A percentile compares a stretch with the other conserved stretches of the same genome.
Conservation (phyloP, 1,140 invertebrate genomes). For the Arctopsyche grandis region DNA sequence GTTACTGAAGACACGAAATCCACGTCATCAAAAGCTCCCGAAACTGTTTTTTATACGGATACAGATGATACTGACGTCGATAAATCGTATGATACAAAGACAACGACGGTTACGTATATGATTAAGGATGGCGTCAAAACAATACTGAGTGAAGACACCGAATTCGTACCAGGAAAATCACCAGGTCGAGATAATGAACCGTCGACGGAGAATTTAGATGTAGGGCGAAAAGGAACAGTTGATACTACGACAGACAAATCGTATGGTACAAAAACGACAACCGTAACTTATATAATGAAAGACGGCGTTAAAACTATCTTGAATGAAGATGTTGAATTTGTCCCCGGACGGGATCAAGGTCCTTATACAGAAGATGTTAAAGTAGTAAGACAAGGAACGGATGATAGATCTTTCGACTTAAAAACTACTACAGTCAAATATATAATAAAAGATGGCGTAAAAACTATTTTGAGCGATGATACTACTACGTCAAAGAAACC, state of each 20-base stretch:
- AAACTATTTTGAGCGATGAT: slow-evolving; percentile 21
- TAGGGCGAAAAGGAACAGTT: not conserved
- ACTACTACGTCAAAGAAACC: not conserved
- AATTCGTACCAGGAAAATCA: not conserved
- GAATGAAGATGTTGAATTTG: not conserved
- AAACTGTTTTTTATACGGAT: not conserved
- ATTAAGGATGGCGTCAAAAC: slow-evolving; percentile 47
- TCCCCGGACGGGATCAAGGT: not conserved
- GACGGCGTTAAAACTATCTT: slow-evolving; percentile 38
- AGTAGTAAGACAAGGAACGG: no score
- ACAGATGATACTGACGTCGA: slow-evolving; percentile 2
- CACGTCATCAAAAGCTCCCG: not conserved
- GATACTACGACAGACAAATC: not conserved
- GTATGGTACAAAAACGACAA: not conserved
- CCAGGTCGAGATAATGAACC: not conserved
- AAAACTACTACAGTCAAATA: slow-evolving; percentile 33
- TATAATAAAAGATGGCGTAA: slow-evolving; percentile 45
- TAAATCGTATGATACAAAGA: slow-evolving; percentile 25
- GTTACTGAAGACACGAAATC: slow-evolving; percentile 29
- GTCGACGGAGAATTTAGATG: not conserved
- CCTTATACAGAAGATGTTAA: not conserved
- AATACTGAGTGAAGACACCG: slow-evolving; percentile 1
- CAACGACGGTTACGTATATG: slow-evolving; percentile 39
- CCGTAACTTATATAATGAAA: slow-evolving; percentile 28
- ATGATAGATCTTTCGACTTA: slow-evolving; percentile 21